Evolutionary conservation across 2,113 vertebrate species (phyloP).

Genomic region (Brienomyrus longianalis): DNA sequence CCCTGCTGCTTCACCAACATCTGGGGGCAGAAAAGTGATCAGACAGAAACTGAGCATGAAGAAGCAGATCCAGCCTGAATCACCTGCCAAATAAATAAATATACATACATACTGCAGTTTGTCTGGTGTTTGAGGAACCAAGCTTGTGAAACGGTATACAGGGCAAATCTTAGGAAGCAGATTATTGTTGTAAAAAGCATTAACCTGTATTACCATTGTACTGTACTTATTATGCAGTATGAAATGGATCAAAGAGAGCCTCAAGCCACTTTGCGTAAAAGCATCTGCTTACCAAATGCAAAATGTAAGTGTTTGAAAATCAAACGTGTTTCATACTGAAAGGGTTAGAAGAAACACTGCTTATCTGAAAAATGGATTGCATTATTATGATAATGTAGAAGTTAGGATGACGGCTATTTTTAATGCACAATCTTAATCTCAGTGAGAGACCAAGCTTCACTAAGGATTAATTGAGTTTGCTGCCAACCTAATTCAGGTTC

Average conservation of each 20-base stretch:
- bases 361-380: slow-evolving; percentile 52
- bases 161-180: background rate
- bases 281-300: background rate
- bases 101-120: background rate
- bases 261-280: background rate
- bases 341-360: slow-evolving; percentile 29
- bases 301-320: background rate
- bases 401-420: slow-evolving; percentile 46
- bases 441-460: slow-evolving; percentile 44
- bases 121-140: background rate
- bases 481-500: slow-evolving; percentile 55
- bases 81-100: background rate
- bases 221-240: background rate
- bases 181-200: background rate
- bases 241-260: background rate
- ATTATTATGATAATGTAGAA: slow-evolving; percentile 54
- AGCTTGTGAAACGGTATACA: background rate
- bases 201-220: background rate
- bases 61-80: background rate
- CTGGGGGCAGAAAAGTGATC: background rate
- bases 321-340: slow-evolving; percentile 7
- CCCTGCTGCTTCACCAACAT: background rate
- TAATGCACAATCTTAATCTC: slow-evolving; percentile 48
- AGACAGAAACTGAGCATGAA: background rate
- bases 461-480: slow-evolving; percentile 51